A percentile compares a stretch with the other conserved stretches of the same genome.
Evolutionary conservation across 2,888 invertebrate genomes (phyloP).

Genomic region (Resseliella maxima): DNA sequence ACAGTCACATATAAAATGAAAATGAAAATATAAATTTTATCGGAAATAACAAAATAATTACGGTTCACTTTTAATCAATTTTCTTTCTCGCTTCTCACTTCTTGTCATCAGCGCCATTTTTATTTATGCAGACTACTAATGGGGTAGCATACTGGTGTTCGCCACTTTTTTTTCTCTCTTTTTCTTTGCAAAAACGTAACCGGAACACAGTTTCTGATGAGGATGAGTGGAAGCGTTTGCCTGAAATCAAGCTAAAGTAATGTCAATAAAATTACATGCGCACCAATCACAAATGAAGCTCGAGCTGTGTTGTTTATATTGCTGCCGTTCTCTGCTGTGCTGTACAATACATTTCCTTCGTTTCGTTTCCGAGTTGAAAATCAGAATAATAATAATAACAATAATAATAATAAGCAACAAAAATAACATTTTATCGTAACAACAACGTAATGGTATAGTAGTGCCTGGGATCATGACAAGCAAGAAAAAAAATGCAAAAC

Average conservation of each 20-base stretch:
- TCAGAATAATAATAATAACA: neutral
- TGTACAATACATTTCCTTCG: neutral
- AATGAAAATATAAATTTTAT: constrained; percentile 34
- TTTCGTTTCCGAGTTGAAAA: neutral
- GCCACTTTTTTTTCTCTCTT: no score
- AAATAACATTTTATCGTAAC: no score
- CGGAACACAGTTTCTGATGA: neutral
- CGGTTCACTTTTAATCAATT: constrained; percentile 23
- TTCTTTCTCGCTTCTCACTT: neutral
- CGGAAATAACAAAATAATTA: constrained; percentile 34
- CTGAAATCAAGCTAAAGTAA: neutral
- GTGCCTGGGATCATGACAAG: neutral
- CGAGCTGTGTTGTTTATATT: neutral
- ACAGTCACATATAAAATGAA: constrained; percentile 15
- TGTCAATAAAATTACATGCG: neutral
- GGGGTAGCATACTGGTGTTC: neutral
- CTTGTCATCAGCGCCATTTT: neutral
- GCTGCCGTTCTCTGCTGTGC: neutral
- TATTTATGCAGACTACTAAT: constrained; percentile 6
- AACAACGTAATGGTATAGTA: no score
- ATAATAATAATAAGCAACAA: neutral
- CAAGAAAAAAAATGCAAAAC: neutral
- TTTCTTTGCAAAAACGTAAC: no score
- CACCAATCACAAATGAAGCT: constrained; percentile 7
- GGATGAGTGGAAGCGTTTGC: neutral